Conservation (phyloP, 2,113 vertebrate species). For the Leucoraja erinaceus region DNA sequence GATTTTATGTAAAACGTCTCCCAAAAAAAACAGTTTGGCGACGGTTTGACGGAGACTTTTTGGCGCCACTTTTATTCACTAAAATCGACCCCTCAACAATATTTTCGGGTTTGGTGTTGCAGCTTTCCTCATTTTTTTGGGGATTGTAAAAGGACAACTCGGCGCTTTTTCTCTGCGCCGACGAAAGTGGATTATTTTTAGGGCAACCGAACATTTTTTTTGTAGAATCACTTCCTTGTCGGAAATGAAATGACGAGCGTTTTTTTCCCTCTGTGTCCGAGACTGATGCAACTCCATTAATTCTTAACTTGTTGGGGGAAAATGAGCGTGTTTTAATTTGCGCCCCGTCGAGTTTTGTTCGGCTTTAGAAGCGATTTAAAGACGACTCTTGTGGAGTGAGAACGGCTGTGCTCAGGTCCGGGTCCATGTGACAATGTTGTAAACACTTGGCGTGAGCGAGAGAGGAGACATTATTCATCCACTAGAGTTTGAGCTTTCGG, state of each 20-base stretch:
- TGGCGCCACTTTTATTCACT: constrained; percentile 5
- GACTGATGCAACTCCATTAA: neutral
- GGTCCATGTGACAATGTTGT: constrained; percentile 36
- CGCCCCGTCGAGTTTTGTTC: neutral
- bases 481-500: neutral
- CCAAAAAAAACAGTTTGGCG: neutral
- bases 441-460: neutral
- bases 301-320: neutral
- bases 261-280: neutral
- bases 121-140: neutral
- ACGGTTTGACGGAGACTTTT: neutral
- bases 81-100: neutral
- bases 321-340: neutral
- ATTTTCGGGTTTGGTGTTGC: too few species aligned
- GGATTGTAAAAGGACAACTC: neutral
- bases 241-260: neutral
- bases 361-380: neutral
- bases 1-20: too few species aligned
- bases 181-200: neutral
- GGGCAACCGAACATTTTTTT: neutral
- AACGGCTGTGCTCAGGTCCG: constrained; percentile 32
- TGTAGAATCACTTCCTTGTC: constrained; percentile 23
- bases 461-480: neutral
- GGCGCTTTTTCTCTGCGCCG: neutral
- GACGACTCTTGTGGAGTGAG: neutral